Evolutionary conservation across 1,140 invertebrate genomes (phyloP).

Genomic region (Bombus difficillimus): DNA sequence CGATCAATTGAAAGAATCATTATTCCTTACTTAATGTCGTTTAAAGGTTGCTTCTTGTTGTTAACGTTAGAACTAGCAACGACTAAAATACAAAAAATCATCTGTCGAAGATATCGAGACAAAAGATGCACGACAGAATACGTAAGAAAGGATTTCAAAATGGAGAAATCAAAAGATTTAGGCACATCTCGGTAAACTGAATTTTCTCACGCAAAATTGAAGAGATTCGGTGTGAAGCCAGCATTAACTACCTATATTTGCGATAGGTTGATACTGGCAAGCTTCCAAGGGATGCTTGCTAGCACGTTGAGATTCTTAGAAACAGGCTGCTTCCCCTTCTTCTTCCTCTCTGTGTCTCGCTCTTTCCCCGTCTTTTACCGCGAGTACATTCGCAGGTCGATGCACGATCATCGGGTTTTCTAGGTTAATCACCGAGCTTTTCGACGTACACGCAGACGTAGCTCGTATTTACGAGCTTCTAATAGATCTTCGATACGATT

Average conservation of each 20-base stretch:
- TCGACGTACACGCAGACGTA: not conserved
- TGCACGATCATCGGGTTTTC: conserved; percentile 69
- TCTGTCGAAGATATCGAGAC: not conserved
- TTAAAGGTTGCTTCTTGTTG: not conserved
- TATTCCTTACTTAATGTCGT: not conserved
- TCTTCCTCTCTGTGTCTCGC: conserved; percentile 4
- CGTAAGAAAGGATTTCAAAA: no score
- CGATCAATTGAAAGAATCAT: not conserved
- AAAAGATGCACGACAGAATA: not conserved
- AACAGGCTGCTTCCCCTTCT: conserved; percentile 52
- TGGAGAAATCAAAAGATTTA: not conserved
- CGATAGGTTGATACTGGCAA: conserved; percentile 64
- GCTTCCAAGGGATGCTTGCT: conserved; percentile 67
- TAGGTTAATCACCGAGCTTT: conserved; percentile 69
- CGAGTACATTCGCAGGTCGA: conserved; percentile 57
- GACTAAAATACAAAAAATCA: not conserved
- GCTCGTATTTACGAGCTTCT: not conserved
- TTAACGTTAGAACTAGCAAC: not conserved
- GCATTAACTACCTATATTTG: conserved; percentile 66
- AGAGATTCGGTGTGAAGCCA: conserved; percentile 40
- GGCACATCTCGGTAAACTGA: no score
- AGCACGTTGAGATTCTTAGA: conserved; percentile 69
- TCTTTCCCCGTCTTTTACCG: conserved; percentile 41
- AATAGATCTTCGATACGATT: not conserved
- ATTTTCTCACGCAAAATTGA: not conserved